Evolutionary conservation across 2,888 invertebrate genomes (phyloP), one percentile per base, ranked within the genome.

Genomic region (Mesorhabditis sp.): DNA sequence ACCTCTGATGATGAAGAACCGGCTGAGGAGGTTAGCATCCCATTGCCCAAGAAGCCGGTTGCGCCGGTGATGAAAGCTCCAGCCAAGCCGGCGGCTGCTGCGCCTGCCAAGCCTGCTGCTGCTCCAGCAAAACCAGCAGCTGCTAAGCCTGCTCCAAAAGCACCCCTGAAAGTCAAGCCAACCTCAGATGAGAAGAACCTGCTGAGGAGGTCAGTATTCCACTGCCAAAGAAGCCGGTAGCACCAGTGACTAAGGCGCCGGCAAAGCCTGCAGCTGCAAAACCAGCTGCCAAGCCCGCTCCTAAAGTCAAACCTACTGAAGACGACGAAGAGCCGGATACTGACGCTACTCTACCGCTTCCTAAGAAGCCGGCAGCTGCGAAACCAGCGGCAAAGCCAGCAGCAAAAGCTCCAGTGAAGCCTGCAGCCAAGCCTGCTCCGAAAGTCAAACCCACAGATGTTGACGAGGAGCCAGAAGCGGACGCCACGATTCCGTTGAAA

Each of bases 401-500:
- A 3, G 44, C 43, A 5, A 43, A 15, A 15, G n/a, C 63, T 13
- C 58, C 58, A 50, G 58, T n/a, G 10, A 15, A 15, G 28, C 7
- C 68, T 42, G 44, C 63, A 15, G 15, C 42, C n/a, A 63, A 50
- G 58, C 58, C 58, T 13, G 10, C 58, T 50, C 58, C 58, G 7
- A 50, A 50, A 50, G 58, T 50, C n/a, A 50, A 50, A 50, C 58
- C 58, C n/a, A n/a, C 7, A 1, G 41, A 67, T 15, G 67, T 50
- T n/a, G 58, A 50, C n/a, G 58, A 50, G n/a, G 41, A 67, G 4
- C 58, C 45, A 2, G 67, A 67, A n/a, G 6, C 41, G 1, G 67
- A 67, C n/a, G 28, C 72, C 69, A 74, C 74, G 4, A 63, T 74
- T 13, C 74, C 72, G n/a, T 44, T 71, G n/a, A 73, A 73, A 66